These are phyloP conservation scores for Protobothrops flavoviridis DNA, from an alignment of 2,113 vertebrate species.

Conservation along the genomic window DNA sequence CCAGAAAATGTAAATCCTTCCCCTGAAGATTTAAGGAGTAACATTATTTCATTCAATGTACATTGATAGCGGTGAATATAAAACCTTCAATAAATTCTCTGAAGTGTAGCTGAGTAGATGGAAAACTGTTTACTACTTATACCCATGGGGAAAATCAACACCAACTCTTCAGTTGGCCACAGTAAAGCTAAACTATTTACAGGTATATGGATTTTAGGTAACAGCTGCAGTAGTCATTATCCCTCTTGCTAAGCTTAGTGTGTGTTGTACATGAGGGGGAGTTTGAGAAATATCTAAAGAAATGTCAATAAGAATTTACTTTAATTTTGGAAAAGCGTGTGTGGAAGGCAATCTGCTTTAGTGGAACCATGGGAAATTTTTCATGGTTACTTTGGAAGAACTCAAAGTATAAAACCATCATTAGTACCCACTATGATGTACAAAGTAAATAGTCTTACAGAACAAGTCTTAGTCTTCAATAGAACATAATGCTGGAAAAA, in stretches of 20 bases:
- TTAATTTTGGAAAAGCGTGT: conserved; percentile 10
- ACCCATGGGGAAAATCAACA: conserved; percentile 10
- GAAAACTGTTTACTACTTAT: conserved; percentile 29
- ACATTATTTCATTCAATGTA: neutral
- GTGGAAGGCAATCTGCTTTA: neutral
- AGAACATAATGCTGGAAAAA: neutral
- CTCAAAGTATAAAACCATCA: neutral
- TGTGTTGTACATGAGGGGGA: conserved; percentile 6
- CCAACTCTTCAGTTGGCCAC: conserved; percentile 10
- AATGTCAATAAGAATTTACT: conserved; percentile 38
- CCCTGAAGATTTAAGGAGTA: conserved; percentile 18
- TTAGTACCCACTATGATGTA: conserved; percentile 1
- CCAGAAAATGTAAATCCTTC: conserved; percentile 16
- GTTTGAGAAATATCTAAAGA: conserved; percentile 39
- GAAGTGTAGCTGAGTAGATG: conserved; percentile 12
- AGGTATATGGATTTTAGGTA: conserved; percentile 34
- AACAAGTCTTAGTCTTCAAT: neutral
- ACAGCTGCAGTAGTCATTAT: conserved; percentile 23
- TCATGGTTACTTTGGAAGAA: neutral
- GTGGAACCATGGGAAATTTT: conserved; percentile 5
- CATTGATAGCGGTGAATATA: conserved; percentile 21
- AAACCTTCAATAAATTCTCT: conserved; percentile 23
- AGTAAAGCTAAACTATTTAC: conserved; percentile 10
- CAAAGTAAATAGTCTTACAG: neutral
- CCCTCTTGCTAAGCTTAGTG: neutral